Evolutionary conservation across 2,888 invertebrate species (phyloP), one percentile per base, ranked within the genome.

Genomic region (Caenorhabditis sinica): DNA sequence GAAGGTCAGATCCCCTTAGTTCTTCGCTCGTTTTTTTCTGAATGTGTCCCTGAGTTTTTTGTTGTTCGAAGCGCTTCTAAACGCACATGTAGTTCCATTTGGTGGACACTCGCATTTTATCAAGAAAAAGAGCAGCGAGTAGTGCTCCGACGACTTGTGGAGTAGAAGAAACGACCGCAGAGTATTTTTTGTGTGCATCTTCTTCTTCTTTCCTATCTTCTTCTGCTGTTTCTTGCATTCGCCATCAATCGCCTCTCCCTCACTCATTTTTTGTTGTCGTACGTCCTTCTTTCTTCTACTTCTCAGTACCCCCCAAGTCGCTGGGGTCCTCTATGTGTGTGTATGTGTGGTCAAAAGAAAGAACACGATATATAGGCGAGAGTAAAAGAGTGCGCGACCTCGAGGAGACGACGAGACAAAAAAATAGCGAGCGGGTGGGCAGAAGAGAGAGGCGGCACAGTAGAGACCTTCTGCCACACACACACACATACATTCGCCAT

Each of bases 331-430:
- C 68, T 65, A 45, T 66, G 40, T 45, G 68, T 56, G 28, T 56
- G 28, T 56, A 28, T 56, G 56, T 51, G 68, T 74, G 81, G 81
- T 73, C 73, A 69, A 58, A 66, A 61, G 74, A 69, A 66, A 80
- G 73, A 81, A 74, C 74, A 74, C 73, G 81, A 81, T 49, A 81
- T 56, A 66, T 56, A 66, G 45, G 25, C 58, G 71, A 71, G 75
- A 75, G 71, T 45, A 65, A 30, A 51, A 75, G 82, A 82, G 75
- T 65, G 75, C 65, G 69, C 72, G 82, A 75, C 75, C 82, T 80
- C 80, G 82, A 20, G 17, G 80, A 80, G 80, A 80, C 79, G 71
- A 63, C 66, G 53, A 82, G 51, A 77, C 56, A 76, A 76, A 77
- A 56, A 49, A 45, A 49, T 51, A 66, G 77, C 76, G 76, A 66